Base-by-base conservation (phyloP, 2,113 vertebrate genomes). In the Odontophorus gujanensis region DNA sequence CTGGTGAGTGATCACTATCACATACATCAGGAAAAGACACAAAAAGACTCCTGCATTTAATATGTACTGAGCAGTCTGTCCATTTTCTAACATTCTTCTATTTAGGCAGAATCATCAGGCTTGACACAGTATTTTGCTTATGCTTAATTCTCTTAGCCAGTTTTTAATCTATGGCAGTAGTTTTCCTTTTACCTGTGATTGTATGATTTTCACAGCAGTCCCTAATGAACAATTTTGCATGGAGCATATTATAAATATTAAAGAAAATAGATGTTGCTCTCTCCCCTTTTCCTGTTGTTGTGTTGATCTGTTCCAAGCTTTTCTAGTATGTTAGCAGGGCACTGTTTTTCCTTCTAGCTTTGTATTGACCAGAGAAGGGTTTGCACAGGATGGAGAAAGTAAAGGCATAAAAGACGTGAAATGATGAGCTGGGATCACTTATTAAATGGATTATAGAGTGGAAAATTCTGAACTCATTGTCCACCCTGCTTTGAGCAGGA, bases 1-100 rank as follows among this genome's bases (percentile, higher is more conserved):
- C n/a, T 47, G 18, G 25, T 62, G 48, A 51, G 42, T 43, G n/a
- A 50, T 59, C 7, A 14, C 28, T 8, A 2, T 34, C 22, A 51
- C 0, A 0, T 43, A 30, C 4, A 45, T 28, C 7, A 32, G 47
- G 6, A 71, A 25, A 88, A 74, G 5, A 4, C 50, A 17, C 1
- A 25, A 71, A 1, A 59, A 26, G 40, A 20, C 4, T 5, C 63
- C 20, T 66, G 4, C 3, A 11, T 51, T 43, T 68, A 24, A 4
- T 34, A 15, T 6, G 3, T 25, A 3, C 9, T 40, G n/a, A 72
- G 15, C 2, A 57, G 24, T 45, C 13, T 48, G 15, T 34, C 6
- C 25, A 4, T 21, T 19, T 73, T 48, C n/a, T 62, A 66, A 36
- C 8, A 10, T 28, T 81, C 6, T 22, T 3, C 3, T 71, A 6